phyloP scores from a whole-genome alignment of 2,888 invertebrate genomes.

The Pristionchus fissidentatus region DNA sequence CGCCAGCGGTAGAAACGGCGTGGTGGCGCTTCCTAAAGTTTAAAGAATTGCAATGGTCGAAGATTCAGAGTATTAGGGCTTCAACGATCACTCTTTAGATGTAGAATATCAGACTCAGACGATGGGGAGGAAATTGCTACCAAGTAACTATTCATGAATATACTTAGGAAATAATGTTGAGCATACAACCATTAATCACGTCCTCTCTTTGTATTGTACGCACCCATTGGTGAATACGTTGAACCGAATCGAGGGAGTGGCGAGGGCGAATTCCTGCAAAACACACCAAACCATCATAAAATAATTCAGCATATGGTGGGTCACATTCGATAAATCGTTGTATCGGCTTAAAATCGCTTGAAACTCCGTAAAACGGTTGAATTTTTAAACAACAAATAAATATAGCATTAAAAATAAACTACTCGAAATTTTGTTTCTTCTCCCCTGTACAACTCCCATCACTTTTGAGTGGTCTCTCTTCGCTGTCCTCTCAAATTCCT shows the following conservation, averaged over 20 bases:
- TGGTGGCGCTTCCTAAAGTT: constrained; percentile 62
- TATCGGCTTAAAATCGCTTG: too few species aligned
- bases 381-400: too few species aligned
- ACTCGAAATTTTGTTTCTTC: too few species aligned
- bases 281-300: too few species aligned
- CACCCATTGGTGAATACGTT: constrained; percentile 43
- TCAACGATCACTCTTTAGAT: not conserved
- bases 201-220: not conserved
- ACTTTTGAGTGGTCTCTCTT: constrained; percentile 92
- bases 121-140: too few species aligned
- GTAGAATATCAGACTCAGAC: not conserved
- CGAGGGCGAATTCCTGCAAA: constrained; percentile 91
- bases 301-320: too few species aligned
- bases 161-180: too few species aligned
- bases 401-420: too few species aligned
- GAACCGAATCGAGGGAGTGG: constrained; percentile 78
- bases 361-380: too few species aligned
- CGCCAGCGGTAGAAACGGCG: constrained; percentile 68
- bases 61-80: not conserved
- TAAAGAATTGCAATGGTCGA: too few species aligned
- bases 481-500: constrained; percentile 89
- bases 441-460: constrained; percentile 77
- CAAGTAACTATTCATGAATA: too few species aligned
- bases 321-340: too few species aligned
- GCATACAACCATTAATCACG: not conserved